phyloP scores from a whole-genome alignment of 1,140 invertebrate genomes.

The Metopolophium dirhodum region DNA sequence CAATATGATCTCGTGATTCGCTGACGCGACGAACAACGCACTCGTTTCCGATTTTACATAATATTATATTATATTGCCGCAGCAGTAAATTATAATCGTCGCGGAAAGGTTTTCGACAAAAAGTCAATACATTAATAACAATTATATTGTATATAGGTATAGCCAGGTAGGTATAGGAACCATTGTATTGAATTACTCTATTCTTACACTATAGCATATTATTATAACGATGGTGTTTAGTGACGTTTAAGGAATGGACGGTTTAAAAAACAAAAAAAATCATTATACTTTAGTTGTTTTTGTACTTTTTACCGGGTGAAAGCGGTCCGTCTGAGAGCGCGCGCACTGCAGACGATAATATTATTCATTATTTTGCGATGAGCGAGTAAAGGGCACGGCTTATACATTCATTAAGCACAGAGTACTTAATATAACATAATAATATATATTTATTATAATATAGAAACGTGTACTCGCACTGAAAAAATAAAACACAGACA shows the following conservation, averaged over 20 bases:
- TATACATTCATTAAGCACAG: too few species aligned
- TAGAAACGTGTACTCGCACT: too few species aligned
- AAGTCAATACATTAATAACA: background rate
- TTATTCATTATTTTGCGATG: background rate
- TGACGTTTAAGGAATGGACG: background rate
- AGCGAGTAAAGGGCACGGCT: background rate
- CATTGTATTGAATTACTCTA: background rate
- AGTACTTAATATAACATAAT: too few species aligned
- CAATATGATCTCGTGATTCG: background rate
- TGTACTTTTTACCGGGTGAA: background rate
- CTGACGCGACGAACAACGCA: background rate
- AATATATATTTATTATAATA: too few species aligned
- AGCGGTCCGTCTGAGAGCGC: background rate
- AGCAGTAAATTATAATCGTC: background rate
- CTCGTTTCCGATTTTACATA: background rate
- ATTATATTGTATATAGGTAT: too few species aligned
- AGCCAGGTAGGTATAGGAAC: too few species aligned
- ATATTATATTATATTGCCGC: background rate
- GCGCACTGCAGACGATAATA: too few species aligned
- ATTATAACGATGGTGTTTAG: background rate
- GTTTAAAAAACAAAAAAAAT: background rate
- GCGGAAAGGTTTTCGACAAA: background rate
- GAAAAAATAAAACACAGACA: too few species aligned
- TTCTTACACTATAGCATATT: too few species aligned
- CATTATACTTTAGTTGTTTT: background rate